A percentile compares a stretch with the other conserved stretches of the same genome.
These are phyloP conservation scores for Patella ulyssiponensis DNA, from an alignment of 2,888 invertebrate genomes.

Conservation along the genomic window DNA sequence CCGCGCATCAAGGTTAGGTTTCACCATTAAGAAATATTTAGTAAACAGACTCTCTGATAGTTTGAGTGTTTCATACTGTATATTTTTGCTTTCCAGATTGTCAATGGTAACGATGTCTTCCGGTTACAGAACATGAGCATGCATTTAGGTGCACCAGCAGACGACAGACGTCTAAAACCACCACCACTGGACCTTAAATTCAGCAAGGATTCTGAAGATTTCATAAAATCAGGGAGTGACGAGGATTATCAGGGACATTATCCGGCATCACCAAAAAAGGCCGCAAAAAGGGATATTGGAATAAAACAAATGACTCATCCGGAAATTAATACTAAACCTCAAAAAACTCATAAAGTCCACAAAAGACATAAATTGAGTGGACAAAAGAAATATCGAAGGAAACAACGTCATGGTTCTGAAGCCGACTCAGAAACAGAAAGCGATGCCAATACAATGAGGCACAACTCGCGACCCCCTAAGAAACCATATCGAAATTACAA, in stretches of 20 bases:
- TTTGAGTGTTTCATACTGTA: too few species aligned
- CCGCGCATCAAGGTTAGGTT: too few species aligned
- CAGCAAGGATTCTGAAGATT: background rate
- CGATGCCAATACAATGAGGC: background rate
- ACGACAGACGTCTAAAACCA: background rate
- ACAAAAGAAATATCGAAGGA: background rate
- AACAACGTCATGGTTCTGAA: background rate
- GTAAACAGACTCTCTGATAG: too few species aligned
- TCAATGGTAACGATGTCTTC: too few species aligned
- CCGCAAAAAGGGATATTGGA: too few species aligned
- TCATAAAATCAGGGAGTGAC: constrained; percentile 7
- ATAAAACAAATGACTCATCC: too few species aligned
- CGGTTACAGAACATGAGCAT: too few species aligned
- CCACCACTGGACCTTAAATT: background rate
- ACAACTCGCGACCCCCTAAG: background rate
- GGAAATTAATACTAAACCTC: too few species aligned
- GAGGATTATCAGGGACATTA: background rate
- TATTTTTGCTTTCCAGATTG: too few species aligned
- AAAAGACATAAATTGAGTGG: background rate
- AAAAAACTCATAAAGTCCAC: background rate
- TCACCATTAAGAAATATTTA: too few species aligned
- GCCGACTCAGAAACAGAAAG: constrained; percentile 5
- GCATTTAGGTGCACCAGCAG: too few species aligned
- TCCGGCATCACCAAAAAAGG: background rate
- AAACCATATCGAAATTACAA: constrained; percentile 6